phyloP scores from a whole-genome alignment of 2,888 invertebrate genomes.

The Drosophila birchii region DNA sequence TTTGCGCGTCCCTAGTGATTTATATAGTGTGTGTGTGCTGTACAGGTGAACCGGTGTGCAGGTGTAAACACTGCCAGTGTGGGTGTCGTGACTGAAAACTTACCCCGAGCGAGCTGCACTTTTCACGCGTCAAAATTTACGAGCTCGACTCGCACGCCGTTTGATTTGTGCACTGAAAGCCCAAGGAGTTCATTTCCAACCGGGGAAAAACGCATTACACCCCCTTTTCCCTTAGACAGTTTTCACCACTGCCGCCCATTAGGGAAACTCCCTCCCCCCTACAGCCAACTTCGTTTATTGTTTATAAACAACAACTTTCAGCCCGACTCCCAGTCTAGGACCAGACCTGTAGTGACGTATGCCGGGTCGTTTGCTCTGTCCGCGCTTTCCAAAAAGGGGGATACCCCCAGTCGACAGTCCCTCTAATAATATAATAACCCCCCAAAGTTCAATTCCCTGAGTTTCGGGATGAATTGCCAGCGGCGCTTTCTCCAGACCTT shows the following conservation, averaged over 20 bases:
- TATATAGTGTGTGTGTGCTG: conserved; percentile 23
- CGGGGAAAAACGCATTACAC: conserved; percentile 47
- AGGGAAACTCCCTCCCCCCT: conserved; percentile 39
- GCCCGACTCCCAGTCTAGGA: conserved; percentile 10
- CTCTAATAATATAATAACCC: conserved; percentile 15
- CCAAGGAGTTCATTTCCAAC: conserved; percentile 45
- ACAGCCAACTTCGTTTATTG: conserved; percentile 72
- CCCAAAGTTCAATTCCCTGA: conserved; percentile 20
- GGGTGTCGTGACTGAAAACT: conserved; percentile 44
- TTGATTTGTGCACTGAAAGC: conserved; percentile 72
- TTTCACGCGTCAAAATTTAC: conserved; percentile 73
- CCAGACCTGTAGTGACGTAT: conserved; percentile 60
- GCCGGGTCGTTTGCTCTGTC: conserved; percentile 61
- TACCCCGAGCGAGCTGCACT: conserved; percentile 56
- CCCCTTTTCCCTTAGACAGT: background rate
- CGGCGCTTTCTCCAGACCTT: conserved; percentile 58
- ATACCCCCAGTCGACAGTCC: conserved; percentile 1
- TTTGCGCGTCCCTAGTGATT: conserved; percentile 69
- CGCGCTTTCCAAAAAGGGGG: conserved; percentile 36
- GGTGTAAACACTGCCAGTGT: conserved; percentile 40
- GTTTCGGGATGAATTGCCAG: conserved; percentile 58
- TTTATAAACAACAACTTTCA: conserved; percentile 77
- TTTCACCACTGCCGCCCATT: conserved; percentile 17
- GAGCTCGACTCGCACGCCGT: conserved; percentile 52
- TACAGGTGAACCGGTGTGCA: conserved; percentile 24